Base-by-base conservation (phyloP, 2,113 vertebrate species). In the Antigone vipio region DNA sequence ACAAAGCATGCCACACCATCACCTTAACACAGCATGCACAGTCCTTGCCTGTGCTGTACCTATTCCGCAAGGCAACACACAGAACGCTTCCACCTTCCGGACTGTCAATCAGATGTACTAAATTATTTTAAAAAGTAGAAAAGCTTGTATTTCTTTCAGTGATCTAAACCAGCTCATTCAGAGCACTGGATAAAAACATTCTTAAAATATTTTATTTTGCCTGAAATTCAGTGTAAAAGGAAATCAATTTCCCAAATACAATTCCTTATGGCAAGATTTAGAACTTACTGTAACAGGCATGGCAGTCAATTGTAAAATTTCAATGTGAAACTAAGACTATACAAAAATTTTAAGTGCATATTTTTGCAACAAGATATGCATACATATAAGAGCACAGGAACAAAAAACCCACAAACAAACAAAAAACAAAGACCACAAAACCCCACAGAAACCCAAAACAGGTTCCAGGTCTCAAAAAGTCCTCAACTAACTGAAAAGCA, bases 131-230 rank as follows among this genome's bases (percentile, higher is more conserved):
- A 53, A 75, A 97, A 93, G 63, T 95, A 97, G 95, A 92, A 98
- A 97, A 95, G 86, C 84, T 93, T 92, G 94, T 95, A 96, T 92
- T 97, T 96, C 97, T 68, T 88, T 97, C 88, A 96, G 93, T 96
- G 80, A 98, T 96, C 93, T 80, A 95, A 83, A 97, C 97, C 53
- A 97, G 91, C 96, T 97, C 89, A 67, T 87, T 84, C 56, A 91
- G 27, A 97, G 92, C 68, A 88, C 38, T 96, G 94, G 64, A 96
- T 95, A 93, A 84, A 98, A 97, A 92, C 10, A 23, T 92, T 88
- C 84, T 93, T 88, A 91, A 95, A 96, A 84, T 84, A 89, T 45
- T 96, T 96, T 92, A 94, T 96, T 97, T 97, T 93, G 77, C 80
- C 95, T 73, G 84, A 95, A 93, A 87, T 86, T 95, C 59, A 85